Percentiles rank a stretch among this genome's conserved stretches.
Conservation (phyloP, 2,113 vertebrate species). For the Cinclus mexicanus region DNA sequence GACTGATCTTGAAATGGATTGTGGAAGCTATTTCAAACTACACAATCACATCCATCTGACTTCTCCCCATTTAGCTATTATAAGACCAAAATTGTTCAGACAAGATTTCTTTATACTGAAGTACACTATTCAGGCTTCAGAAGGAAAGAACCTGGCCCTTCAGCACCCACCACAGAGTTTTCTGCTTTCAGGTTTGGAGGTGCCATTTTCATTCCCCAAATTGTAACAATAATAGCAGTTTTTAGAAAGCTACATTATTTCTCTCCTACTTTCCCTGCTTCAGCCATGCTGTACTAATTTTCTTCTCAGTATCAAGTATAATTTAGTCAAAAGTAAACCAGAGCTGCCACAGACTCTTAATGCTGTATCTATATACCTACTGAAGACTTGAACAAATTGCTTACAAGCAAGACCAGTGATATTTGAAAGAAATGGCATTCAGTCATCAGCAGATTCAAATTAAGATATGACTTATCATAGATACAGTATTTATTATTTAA, state of each 20-base stretch:
- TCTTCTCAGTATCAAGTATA: neutral
- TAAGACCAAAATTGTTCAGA: neutral
- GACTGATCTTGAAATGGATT: neutral
- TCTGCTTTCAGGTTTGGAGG: neutral
- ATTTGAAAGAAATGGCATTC: neutral
- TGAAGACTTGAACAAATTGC: neutral
- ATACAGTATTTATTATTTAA: conserved; percentile 50
- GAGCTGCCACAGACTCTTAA: neutral
- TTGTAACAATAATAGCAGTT: neutral
- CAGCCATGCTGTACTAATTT: neutral
- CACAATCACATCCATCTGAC: neutral
- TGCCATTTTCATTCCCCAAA: neutral
- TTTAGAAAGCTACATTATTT: neutral
- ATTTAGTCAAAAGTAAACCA: neutral
- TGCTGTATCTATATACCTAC: neutral
- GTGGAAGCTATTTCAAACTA: neutral
- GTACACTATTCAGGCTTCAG: neutral
- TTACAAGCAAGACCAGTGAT: neutral
- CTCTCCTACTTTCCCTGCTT: neutral
- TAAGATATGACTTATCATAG: conserved; percentile 21
- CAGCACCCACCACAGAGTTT: neutral
- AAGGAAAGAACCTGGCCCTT: neutral
- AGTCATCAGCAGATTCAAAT: neutral
- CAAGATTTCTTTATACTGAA: neutral
- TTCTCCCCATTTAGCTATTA: neutral